A percentile compares a stretch with the other conserved stretches of the same genome.
Evolutionary conservation across 2,888 invertebrate genomes (phyloP).

Genomic region (Pristionchus exspectatus): DNA sequence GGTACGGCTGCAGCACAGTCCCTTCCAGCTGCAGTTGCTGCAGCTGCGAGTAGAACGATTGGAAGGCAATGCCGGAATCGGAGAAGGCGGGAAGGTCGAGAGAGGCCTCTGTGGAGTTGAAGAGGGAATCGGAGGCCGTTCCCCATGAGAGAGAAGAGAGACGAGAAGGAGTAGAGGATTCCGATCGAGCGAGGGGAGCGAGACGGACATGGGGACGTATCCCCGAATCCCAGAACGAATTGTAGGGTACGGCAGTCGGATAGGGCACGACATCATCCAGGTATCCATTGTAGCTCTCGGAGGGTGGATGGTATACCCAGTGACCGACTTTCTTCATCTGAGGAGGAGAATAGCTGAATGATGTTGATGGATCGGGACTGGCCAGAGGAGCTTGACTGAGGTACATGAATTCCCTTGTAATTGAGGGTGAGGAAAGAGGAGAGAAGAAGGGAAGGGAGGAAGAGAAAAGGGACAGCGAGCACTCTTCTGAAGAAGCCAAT

Average conservation of each 20-base stretch:
- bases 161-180: neutral
- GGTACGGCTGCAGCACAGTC: neutral
- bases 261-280: neutral
- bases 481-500: constrained; percentile 38
- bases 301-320: neutral
- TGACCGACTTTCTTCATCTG: neutral
- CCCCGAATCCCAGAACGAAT: neutral
- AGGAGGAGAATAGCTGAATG: neutral
- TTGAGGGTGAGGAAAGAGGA: constrained; percentile 33
- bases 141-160: constrained; percentile 39
- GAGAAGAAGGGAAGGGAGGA: constrained; percentile 32
- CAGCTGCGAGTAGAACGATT: constrained; percentile 38
- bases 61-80: constrained; percentile 30
- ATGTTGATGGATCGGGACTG: neutral
- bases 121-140: constrained; percentile 36
- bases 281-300: neutral
- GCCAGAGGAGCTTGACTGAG: constrained; percentile 42
- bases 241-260: constrained; percentile 1
- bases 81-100: constrained; percentile 41
- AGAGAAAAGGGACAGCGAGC: constrained; percentile 9
- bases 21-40: constrained; percentile 15
- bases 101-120: constrained; percentile 34
- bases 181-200: constrained; percentile 5
- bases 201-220: neutral
- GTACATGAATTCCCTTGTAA: constrained; percentile 11